Conservation (phyloP, 1,140 invertebrate genomes). For the Euura saliciscinereae region DNA sequence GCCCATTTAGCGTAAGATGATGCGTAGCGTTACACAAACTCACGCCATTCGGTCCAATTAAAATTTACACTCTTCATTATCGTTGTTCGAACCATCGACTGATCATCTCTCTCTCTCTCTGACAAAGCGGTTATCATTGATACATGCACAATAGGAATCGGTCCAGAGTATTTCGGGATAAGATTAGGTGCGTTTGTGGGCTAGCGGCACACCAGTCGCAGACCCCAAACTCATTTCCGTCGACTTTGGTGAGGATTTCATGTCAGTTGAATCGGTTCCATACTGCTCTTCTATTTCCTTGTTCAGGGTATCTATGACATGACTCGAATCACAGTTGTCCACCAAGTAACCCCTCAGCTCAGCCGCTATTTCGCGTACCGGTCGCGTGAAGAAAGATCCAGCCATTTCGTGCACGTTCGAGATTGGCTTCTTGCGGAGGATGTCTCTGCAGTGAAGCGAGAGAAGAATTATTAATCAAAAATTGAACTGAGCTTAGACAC, state of each 20-base stretch:
- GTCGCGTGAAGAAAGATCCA: constrained; percentile 35
- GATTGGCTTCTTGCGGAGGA: constrained; percentile 24
- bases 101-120: background rate
- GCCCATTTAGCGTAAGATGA: constrained; percentile 2
- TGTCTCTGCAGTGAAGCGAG: constrained; percentile 16
- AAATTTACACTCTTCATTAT: background rate
- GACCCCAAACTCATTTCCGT: background rate
- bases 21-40: background rate
- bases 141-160: constrained; percentile 26
- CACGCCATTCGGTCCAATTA: background rate
- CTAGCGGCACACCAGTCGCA: background rate
- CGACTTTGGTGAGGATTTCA: background rate
- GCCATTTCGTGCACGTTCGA: constrained; percentile 28
- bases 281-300: background rate
- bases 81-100: background rate
- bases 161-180: background rate
- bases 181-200: no score
- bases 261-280: background rate
- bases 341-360: constrained; percentile 34
- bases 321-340: background rate
- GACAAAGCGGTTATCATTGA: constrained; percentile 19
- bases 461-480: background rate
- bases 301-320: background rate
- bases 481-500: no score
- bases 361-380: constrained; percentile 17